Conservation (phyloP, 2,888 invertebrate species). For the Sturmia bella region DNA sequence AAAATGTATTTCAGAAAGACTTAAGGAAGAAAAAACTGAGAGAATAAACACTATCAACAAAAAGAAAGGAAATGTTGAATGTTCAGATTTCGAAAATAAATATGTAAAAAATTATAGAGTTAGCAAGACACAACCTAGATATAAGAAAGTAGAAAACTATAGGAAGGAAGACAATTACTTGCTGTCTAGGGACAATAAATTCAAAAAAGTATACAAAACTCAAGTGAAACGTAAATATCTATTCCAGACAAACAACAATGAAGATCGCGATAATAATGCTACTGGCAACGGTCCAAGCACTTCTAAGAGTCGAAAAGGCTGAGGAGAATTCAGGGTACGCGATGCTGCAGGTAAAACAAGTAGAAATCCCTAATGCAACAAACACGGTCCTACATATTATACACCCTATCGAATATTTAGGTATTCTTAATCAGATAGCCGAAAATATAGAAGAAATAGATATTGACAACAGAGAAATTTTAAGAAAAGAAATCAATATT, state of each 20-base stretch:
- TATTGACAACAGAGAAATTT: constrained; percentile 1
- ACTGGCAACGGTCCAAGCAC: background rate
- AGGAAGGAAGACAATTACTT: too few relatives aligned
- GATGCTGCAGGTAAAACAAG: constrained; percentile 4
- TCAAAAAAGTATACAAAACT: constrained; percentile 38
- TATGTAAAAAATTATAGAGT: constrained; percentile 32
- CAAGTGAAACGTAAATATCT: constrained; percentile 14
- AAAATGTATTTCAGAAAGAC: too few relatives aligned
- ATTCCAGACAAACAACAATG: constrained; percentile 17
- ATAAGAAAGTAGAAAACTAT: too few relatives aligned
- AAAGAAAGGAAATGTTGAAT: background rate
- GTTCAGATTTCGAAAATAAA: constrained; percentile 4
- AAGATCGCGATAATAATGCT: constrained; percentile 8
- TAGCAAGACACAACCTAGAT: too few relatives aligned
- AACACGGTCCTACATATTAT: too few relatives aligned
- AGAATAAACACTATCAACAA: constrained; percentile 16
- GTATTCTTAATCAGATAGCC: constrained; percentile 2
- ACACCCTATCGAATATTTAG: constrained; percentile 8
- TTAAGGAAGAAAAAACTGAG: background rate
- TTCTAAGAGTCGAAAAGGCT: constrained; percentile 8
- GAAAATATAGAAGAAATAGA: constrained; percentile 19
- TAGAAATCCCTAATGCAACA: background rate
- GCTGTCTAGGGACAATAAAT: constrained; percentile 39
- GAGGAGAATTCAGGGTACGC: constrained; percentile 12
- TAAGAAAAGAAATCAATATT: constrained; percentile 21